Evolutionary conservation across 2,113 vertebrate species (phyloP).

Genomic region (rabbit (Oryctolagus cuniculus)): mOryCun1.1 NC_091444.1:20712001-20712500

Average conservation of each 20-base stretch:
- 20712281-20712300: background rate
- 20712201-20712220: background rate
- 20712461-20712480: background rate
- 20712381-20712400: background rate
- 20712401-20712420: background rate
- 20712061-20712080: conserved; percentile 6
- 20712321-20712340: background rate
- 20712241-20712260: background rate
- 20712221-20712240: background rate
- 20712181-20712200: fast-evolving
- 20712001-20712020: background rate
- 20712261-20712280: background rate
- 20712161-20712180: background rate
- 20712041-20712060: background rate
- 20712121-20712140: background rate
- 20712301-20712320: background rate
- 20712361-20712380: background rate
- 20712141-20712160: background rate
- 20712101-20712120: background rate
- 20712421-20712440: background rate
- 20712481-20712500: background rate
- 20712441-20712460: background rate
- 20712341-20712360: background rate
- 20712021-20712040: background rate
- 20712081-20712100: background rate